These are phyloP conservation scores for Colletes gigas DNA, from an alignment of 1,140 invertebrate species.

Conservation along the genomic window DNA sequence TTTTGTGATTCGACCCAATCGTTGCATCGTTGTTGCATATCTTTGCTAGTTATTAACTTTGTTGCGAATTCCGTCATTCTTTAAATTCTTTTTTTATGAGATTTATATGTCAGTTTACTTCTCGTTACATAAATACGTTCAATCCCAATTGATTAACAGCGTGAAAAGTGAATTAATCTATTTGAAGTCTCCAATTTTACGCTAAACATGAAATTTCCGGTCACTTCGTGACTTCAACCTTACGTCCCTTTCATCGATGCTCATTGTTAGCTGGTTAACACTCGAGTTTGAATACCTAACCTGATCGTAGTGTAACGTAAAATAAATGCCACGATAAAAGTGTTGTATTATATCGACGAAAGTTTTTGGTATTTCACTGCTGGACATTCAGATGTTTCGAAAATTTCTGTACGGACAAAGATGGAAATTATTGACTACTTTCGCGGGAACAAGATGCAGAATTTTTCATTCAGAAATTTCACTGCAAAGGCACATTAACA, in stretches of 20 bases:
- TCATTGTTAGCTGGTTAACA: background rate
- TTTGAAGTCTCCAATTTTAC: background rate
- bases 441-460: background rate
- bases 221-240: background rate
- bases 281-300: conserved; percentile 32
- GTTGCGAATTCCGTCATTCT: conserved; percentile 57
- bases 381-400: conserved; percentile 1
- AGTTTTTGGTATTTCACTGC: background rate
- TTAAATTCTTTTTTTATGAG: background rate
- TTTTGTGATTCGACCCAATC: conserved; percentile 73
- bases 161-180: background rate
- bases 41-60: conserved; percentile 66
- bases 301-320: conserved; percentile 3
- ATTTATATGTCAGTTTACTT: background rate
- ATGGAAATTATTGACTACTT: conserved; percentile 2
- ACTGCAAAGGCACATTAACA: background rate
- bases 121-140: too few relatives aligned
- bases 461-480: background rate
- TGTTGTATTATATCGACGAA: background rate
- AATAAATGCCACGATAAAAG: background rate
- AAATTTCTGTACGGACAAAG: background rate
- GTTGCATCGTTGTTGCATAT: conserved; percentile 72
- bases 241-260: conserved; percentile 4
- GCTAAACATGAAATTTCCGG: background rate
- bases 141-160: background rate